Evolutionary conservation across 2,888 invertebrate species (phyloP).

Genomic region (Maniola hyperantus): DNA sequence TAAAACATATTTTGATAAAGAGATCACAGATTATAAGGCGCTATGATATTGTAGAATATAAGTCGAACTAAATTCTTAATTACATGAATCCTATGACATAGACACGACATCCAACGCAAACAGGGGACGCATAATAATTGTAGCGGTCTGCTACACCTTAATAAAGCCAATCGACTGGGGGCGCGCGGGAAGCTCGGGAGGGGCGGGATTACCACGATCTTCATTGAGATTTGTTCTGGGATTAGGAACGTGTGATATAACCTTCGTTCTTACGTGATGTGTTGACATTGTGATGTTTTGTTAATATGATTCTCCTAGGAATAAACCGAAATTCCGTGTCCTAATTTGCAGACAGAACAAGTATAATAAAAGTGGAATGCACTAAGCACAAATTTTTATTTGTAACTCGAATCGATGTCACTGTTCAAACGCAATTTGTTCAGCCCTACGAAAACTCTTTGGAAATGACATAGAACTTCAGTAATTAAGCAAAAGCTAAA

Average conservation of each 20-base stretch:
- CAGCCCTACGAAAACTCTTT: neutral
- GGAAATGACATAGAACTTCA: slow-evolving; percentile 1
- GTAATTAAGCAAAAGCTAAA: slow-evolving; percentile 9
- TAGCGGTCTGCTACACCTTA: slow-evolving; percentile 82
- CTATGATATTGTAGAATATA: slow-evolving; percentile 29
- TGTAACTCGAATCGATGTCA: neutral
- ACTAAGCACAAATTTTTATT: neutral
- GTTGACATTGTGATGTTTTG: slow-evolving; percentile 12
- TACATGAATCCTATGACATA: slow-evolving; percentile 76
- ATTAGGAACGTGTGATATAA: slow-evolving; percentile 77
- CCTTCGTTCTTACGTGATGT: slow-evolving; percentile 45
- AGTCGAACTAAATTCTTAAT: slow-evolving; percentile 71
- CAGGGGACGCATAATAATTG: slow-evolving; percentile 82
- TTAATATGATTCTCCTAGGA: neutral
- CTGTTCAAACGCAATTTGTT: neutral
- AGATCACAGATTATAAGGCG: slow-evolving; percentile 1
- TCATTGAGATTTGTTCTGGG: slow-evolving; percentile 83
- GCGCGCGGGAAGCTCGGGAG: slow-evolving; percentile 51
- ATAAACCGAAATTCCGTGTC: neutral
- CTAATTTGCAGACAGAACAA: neutral
- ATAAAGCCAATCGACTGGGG: slow-evolving; percentile 79
- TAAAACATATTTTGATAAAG: neutral
- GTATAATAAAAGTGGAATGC: neutral
- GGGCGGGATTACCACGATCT: slow-evolving; percentile 74
- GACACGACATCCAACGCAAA: slow-evolving; percentile 79